Evolutionary conservation across 2,888 invertebrate species (phyloP), one percentile per base, ranked within the genome.

Genomic region (Melanotus villosus): DNA sequence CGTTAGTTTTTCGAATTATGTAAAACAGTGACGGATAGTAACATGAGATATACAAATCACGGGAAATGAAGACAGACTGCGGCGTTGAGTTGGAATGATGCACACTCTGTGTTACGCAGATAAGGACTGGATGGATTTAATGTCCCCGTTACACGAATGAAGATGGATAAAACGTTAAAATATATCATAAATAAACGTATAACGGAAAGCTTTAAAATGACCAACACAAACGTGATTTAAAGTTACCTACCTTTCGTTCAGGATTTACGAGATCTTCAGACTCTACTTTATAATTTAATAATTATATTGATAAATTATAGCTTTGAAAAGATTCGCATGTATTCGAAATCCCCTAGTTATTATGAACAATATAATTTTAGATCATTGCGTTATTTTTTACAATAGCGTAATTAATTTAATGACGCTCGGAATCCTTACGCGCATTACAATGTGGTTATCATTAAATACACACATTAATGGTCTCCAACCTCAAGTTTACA

Each of bases 111-210:
- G 59, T 50, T 59, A 58, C 50, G 47, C 26, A 65, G 65, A 65
- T 65, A 65, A 65, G 58, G 47, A 38, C 26, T 36, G 41, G 65
- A 58, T 59, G 59, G 65, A 65, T 65, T 65, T 65, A 65, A 65
- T 65, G 58, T 32, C 23, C 10, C 34, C 18, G 58, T 47, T 58
- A 57, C 26, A 59, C 52, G 47, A 62, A 62, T 36, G 50, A 62
- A 62, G 62, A 50, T 36, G 62, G 62, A 62, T 62, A 62, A 62
- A 62, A 62, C 43, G 59, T 12, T 54, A 43, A 63, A 63, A 54
- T 54, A 38, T 26, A 41, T 32, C 54, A 41, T 63, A 63, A 63
- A 63, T 63, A n/a, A 63, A 63, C 41, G 23, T 30, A 26, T 18
- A 54, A 54, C 63, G 54, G 63, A 63, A 54, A 63, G 38, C n/a